phyloP scores from a whole-genome alignment of 2,888 invertebrate genomes.

The Stenurella melanura region DNA sequence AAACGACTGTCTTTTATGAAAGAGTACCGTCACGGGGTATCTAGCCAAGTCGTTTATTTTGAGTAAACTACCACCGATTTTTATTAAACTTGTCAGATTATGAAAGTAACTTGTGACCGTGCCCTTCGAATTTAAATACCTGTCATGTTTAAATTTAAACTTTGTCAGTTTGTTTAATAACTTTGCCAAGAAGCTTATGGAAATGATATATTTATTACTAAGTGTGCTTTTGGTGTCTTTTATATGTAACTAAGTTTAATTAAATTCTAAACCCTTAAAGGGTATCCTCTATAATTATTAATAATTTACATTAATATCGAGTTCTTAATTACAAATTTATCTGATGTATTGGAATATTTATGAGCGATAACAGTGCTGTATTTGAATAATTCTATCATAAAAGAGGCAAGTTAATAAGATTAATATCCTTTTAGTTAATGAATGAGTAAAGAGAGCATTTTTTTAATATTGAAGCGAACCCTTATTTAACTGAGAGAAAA shows the following conservation, averaged over 20 bases:
- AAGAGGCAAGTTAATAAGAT: conserved; percentile 40
- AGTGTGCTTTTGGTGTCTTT: conserved; percentile 54
- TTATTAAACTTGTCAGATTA: conserved; percentile 34
- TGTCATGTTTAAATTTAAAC: conserved; percentile 47
- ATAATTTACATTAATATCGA: conserved; percentile 49
- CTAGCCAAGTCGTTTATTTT: no score
- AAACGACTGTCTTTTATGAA: no score
- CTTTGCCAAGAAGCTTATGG: conserved; percentile 55
- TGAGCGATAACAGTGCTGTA: conserved; percentile 43
- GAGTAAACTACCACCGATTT: not conserved
- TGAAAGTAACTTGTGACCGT: conserved; percentile 38
- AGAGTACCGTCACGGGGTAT: no score
- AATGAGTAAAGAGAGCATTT: not conserved
- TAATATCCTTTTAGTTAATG: not conserved
- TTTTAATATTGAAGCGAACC: not conserved
- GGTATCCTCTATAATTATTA: conserved; percentile 46
- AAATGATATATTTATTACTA: conserved; percentile 59
- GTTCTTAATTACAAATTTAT: conserved; percentile 52
- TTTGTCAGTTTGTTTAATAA: conserved; percentile 53
- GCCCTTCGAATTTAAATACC: conserved; percentile 41
- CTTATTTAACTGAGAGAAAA: not conserved
- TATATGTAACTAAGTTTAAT: conserved; percentile 53
- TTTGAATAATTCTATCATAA: conserved; percentile 53
- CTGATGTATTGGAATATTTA: conserved; percentile 53
- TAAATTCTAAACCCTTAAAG: conserved; percentile 53